A percentile compares a stretch with the other conserved stretches of the same genome.
These are phyloP conservation scores for Ctenicera cuprea DNA, from an alignment of 2,888 invertebrate genomes.

Conservation along the genomic window DNA sequence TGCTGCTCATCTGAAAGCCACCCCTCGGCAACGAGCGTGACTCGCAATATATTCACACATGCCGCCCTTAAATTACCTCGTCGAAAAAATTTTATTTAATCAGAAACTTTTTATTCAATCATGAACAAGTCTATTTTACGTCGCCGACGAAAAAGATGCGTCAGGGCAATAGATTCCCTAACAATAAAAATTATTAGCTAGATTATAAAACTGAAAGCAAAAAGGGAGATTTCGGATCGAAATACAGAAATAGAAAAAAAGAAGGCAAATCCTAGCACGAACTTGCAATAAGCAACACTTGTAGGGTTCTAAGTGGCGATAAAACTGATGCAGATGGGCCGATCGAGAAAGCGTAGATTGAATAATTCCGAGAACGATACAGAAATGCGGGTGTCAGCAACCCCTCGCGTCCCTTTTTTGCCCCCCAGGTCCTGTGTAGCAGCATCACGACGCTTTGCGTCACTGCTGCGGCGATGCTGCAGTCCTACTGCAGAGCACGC, in stretches of 20 bases:
- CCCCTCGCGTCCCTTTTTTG: conserved; percentile 40
- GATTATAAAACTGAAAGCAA: conserved; percentile 17
- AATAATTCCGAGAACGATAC: conserved; percentile 57
- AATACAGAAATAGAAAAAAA: conserved; percentile 16
- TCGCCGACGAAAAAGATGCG: too few species aligned
- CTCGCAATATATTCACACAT: conserved; percentile 20
- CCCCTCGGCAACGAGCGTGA: conserved; percentile 6
- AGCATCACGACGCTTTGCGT: conserved; percentile 46
- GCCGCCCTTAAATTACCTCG: conserved; percentile 7
- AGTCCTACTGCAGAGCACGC: conserved; percentile 48
- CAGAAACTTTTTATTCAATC: not conserved
- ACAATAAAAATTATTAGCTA: too few species aligned
- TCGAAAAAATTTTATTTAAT: conserved; percentile 4
- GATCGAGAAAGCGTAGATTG: conserved; percentile 58
- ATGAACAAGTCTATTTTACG: too few species aligned
- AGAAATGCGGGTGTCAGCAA: conserved; percentile 54
- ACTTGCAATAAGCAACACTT: conserved; percentile 65
- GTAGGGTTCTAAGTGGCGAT: conserved; percentile 64
- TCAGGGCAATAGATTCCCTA: too few species aligned
- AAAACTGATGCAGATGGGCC: conserved; percentile 64
- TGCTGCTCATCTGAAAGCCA: conserved; percentile 21
- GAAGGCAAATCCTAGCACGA: not conserved
- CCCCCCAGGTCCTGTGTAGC: conserved; percentile 31
- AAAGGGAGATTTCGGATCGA: too few species aligned
- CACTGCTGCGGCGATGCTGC: conserved; percentile 48